Evolutionary conservation across 23 tunicate genomes (phyloP).

Genomic region (Styela plicata): DNA sequence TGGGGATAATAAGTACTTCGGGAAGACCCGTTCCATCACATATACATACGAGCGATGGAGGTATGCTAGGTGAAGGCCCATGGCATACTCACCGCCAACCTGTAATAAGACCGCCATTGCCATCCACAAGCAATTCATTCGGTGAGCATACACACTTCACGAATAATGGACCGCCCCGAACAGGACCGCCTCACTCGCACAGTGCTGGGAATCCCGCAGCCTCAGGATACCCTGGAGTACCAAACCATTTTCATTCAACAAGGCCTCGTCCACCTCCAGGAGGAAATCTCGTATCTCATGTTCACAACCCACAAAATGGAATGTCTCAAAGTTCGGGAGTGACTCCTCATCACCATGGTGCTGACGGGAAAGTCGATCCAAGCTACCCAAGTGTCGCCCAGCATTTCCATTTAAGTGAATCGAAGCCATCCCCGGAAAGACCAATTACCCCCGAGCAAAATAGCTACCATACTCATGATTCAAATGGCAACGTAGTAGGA

Average conservation of each 20-base stretch:
- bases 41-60: not conserved
- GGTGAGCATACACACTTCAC: not conserved
- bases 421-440: too few relatives aligned
- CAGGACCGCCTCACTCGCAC: not conserved
- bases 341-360: not conserved
- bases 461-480: not conserved
- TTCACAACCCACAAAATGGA: not conserved
- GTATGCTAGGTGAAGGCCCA: not conserved
- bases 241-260: not conserved
- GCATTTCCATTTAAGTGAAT: not conserved
- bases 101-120: not conserved
- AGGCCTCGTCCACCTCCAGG: not conserved
- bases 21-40: not conserved
- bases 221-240: too few relatives aligned
- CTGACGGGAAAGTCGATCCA: not conserved
- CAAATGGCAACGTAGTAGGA: not conserved
- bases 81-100: not conserved
- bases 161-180: not conserved
- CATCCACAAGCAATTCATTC: not conserved
- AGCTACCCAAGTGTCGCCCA: not conserved
- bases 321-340: not conserved
- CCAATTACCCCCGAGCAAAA: too few relatives aligned
- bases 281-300: not conserved
- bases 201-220: not conserved
- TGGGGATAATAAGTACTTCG: too few relatives aligned